Percentiles rank a stretch among this genome's conserved stretches.
Evolutionary conservation across 37 sponge, comb jelly and placozoan genomes (phyloP).

Genomic region (Sycon ciliatum): DNA sequence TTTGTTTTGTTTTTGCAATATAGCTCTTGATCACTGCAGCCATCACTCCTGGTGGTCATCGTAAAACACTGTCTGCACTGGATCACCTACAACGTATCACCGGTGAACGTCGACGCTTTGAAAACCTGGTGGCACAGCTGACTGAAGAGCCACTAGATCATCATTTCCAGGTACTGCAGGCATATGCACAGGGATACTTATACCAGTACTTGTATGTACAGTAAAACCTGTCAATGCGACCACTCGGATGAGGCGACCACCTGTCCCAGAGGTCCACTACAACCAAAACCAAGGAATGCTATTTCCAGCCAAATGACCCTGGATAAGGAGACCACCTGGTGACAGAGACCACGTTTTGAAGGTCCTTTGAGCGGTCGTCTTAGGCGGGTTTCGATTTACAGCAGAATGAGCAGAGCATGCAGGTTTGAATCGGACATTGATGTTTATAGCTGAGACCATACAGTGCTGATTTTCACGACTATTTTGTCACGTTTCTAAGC

Average conservation of each 20-base stretch:
- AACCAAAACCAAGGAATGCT: too few species aligned
- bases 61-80: conserved; percentile 55
- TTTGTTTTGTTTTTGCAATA: background rate
- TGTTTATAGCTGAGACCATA: too few species aligned
- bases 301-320: too few species aligned
- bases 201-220: background rate
- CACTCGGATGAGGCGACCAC: too few species aligned
- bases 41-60: conserved; percentile 60
- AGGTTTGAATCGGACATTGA: too few species aligned
- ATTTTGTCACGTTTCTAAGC: background rate
- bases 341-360: too few species aligned
- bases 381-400: too few species aligned
- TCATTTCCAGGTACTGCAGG: conserved; percentile 41
- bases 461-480: background rate
- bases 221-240: too few species aligned
- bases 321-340: too few species aligned
- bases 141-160: conserved; percentile 61
- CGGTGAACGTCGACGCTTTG: conserved; percentile 40
- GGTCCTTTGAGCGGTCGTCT: too few species aligned
- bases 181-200: background rate
- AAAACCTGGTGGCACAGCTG: conserved; percentile 37
- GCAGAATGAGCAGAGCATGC: too few species aligned
- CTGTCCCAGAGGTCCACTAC: too few species aligned
- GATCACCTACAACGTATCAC: conserved; percentile 40
- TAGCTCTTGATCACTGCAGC: conserved; percentile 52